Evolutionary conservation across 1,140 invertebrate species (phyloP).

Genomic region (Musca domestica): DNA sequence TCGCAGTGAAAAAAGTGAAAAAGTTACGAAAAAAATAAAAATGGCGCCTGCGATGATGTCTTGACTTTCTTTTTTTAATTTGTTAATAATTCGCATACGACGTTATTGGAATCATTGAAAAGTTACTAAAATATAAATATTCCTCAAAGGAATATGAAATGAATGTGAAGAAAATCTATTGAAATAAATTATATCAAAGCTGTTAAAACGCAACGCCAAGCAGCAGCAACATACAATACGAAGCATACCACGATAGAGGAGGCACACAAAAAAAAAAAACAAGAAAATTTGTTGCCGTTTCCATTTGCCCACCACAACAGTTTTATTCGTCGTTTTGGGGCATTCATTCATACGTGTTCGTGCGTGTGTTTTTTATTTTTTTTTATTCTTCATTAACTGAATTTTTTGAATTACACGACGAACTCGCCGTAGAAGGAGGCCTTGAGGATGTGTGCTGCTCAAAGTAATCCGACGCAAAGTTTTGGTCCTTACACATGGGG

Average conservation of each 20-base stretch:
- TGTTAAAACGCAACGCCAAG: background rate
- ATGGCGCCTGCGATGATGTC: slow-evolving; percentile 16
- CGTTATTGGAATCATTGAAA: slow-evolving; percentile 1
- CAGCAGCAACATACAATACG: too few species aligned
- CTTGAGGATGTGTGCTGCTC: slow-evolving; percentile 52
- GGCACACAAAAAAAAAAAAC: background rate
- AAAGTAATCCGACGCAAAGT: slow-evolving; percentile 49
- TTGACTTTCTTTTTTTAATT: slow-evolving; percentile 17
- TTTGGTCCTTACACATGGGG: slow-evolving; percentile 52
- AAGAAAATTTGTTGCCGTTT: slow-evolving; percentile 11
- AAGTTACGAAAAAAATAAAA: slow-evolving; percentile 23
- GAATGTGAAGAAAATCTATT: slow-evolving; percentile 12
- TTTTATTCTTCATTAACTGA: too few species aligned
- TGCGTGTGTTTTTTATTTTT: slow-evolving; percentile 1
- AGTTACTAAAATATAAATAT: slow-evolving; percentile 5
- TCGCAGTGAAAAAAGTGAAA: slow-evolving; percentile 16
- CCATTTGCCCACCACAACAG: background rate
- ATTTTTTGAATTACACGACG: background rate
- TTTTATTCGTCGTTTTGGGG: slow-evolving; percentile 1
- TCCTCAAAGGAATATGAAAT: background rate
- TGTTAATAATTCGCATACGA: background rate
- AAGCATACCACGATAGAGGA: too few species aligned
- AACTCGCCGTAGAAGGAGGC: slow-evolving; percentile 5
- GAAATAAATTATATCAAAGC: slow-evolving; percentile 1
- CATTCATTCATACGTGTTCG: slow-evolving; percentile 17